These are phyloP conservation scores for Hyles lineata DNA, from an alignment of 2,888 invertebrate species.

Conservation along the genomic window DNA sequence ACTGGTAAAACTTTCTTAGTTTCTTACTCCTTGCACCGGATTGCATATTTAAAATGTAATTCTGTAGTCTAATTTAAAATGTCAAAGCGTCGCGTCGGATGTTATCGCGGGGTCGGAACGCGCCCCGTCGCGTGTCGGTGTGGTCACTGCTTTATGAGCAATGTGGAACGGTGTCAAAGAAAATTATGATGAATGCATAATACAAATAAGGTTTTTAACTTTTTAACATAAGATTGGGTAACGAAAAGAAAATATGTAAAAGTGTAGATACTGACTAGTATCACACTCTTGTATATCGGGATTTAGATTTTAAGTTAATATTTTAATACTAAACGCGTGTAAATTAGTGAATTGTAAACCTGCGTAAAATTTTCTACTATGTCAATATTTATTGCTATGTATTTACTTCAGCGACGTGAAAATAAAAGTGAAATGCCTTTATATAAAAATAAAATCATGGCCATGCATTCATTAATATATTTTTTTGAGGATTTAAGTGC, in stretches of 20 bases:
- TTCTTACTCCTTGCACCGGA: constrained; percentile 9
- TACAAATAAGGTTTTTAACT: background rate
- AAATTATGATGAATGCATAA: background rate
- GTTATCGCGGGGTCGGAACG: constrained; percentile 24
- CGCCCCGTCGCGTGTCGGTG: background rate
- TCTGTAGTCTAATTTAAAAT: constrained; percentile 45
- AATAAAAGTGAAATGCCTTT: too few species aligned
- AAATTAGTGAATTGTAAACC: too few species aligned
- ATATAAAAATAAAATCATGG: too few species aligned
- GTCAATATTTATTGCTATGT: too few species aligned
- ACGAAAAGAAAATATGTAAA: background rate
- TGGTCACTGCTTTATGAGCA: constrained; percentile 14
- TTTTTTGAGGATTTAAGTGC: too few species aligned
- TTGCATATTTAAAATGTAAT: constrained; percentile 36
- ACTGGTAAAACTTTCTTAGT: background rate
- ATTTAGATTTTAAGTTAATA: too few species aligned
- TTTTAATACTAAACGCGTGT: too few species aligned
- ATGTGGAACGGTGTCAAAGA: constrained; percentile 6
- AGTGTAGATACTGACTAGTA: too few species aligned
- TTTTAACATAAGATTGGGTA: background rate
- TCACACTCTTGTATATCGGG: too few species aligned
- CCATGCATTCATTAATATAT: too few species aligned
- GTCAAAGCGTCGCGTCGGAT: constrained; percentile 42
- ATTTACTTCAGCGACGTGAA: too few species aligned
- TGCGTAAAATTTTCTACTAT: too few species aligned